Conservation (phyloP, 2,888 invertebrate species). For the Caenorhabditis sp. region DNA sequence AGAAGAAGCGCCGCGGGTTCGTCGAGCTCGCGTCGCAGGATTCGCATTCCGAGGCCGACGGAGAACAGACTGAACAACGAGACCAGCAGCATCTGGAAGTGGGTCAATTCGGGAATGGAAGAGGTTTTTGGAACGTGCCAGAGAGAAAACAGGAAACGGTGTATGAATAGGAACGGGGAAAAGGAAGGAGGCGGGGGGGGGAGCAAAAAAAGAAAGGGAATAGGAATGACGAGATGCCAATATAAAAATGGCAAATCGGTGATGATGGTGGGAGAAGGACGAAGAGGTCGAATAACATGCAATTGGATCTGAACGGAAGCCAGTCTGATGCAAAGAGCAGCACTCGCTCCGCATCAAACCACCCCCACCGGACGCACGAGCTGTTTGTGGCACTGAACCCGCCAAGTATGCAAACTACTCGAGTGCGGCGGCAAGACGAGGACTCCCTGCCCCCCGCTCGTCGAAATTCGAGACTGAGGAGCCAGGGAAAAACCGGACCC, state of each 20-base stretch:
- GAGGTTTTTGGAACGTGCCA: too few species aligned
- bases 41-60: slow-evolving; percentile 43
- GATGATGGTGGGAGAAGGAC: too few species aligned
- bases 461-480: slow-evolving; percentile 43
- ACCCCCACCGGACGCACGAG: slow-evolving; percentile 26
- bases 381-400: slow-evolving; percentile 39
- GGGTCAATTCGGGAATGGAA: too few species aligned
- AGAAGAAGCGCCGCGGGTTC: slow-evolving; percentile 25
- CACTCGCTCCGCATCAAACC: slow-evolving; percentile 26
- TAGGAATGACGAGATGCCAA: slow-evolving; percentile 22
- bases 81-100: slow-evolving; percentile 56
- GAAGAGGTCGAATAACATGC: slow-evolving; percentile 51
- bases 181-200: too few species aligned
- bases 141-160: slow-evolving; percentile 17
- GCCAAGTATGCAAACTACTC: slow-evolving; percentile 15
- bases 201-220: too few species aligned
- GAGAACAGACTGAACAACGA: slow-evolving; percentile 58
- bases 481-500: slow-evolving; percentile 38
- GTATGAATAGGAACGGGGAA: slow-evolving; percentile 3
- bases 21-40: slow-evolving; percentile 30
- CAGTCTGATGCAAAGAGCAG: slow-evolving; percentile 32
- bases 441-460: neutral
- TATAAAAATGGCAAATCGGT: slow-evolving; percentile 18
- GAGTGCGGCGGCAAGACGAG: too few species aligned
- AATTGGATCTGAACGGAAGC: slow-evolving; percentile 38